Conservation (phyloP, 2,888 invertebrate species). For the Pristionchus japonicus region DNA sequence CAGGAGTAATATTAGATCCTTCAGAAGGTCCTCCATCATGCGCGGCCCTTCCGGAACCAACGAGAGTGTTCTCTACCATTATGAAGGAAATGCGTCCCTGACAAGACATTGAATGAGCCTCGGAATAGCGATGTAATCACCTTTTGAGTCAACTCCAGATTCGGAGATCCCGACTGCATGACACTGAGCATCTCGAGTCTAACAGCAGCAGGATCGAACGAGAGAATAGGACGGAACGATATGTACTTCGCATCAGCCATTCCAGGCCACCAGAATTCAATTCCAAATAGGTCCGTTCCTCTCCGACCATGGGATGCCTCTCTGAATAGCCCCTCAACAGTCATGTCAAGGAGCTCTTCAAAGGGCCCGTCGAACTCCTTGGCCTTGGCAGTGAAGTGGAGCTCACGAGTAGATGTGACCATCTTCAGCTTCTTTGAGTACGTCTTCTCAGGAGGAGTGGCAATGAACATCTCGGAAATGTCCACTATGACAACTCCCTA, state of each 20-base stretch:
- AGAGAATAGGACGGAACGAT: neutral
- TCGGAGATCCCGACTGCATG: conserved; percentile 15
- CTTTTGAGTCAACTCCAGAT: neutral
- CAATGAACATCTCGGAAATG: neutral
- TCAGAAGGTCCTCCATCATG: neutral
- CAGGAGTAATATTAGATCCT: neutral
- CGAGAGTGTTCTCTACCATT: neutral
- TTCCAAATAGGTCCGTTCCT: neutral
- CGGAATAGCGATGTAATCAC: neutral
- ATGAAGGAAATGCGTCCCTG: neutral
- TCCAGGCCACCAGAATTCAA: conserved; percentile 18
- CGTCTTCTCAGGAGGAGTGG: neutral
- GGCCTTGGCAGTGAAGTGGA: neutral
- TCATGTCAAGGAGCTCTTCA: neutral
- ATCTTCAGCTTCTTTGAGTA: neutral
- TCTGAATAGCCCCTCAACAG: neutral
- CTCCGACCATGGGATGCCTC: neutral
- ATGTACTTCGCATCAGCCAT: neutral
- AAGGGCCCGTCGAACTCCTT: neutral
- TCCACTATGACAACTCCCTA: neutral
- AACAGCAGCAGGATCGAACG: neutral
- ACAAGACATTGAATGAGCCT: neutral
- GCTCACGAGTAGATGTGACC: neutral
- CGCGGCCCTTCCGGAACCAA: neutral
- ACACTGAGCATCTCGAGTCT: neutral